Evolutionary conservation across 2,888 invertebrate species (phyloP), one percentile per base, ranked within the genome.

Genomic region (Rhagonycha lutea): DNA sequence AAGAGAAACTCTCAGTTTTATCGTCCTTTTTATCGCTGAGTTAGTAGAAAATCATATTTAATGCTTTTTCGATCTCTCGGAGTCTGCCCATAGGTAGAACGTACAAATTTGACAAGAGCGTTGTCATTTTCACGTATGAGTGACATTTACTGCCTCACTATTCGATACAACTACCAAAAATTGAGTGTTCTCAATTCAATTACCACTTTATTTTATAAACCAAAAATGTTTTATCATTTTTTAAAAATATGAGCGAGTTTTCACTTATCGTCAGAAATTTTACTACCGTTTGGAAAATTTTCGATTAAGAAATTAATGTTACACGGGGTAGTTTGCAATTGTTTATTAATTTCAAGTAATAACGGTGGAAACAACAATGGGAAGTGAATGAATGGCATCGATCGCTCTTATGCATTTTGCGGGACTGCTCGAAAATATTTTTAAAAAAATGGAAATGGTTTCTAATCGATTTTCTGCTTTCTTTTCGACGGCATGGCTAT

Each of bases 41-140:
- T 72, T 77, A 70, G 74, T 74, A 68, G 77, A 77, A 77, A 74
- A 77, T 77, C 74, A 77, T 77, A 74, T 77, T 74, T 77, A 77
- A 77, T 74, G 77, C 68, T 71, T 71, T 74, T 77, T 63, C 77
- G 70, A 77, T 77, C 71, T 74, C 69, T 74, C 63, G 10, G 23
- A 65, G 26, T 69, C 70, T 70, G 32, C 73, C 74, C 61, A 60
- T 73, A 68, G 60, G 65, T 68, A 62, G 23, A 69, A 70, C 61
- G 47, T 47, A 47, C 72, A 76, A 75, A 72, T 72, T 73, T 73
- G 68, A 68, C 71, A 70, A 70, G 60, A 65, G 67, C 23, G 47
- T 47, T 75, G 60, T 61, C 70, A 70, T 70, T 74, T 74, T 70
- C 70, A 70, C 68, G 74, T 70, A 29, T 67, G 70, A 26, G 26